Percentiles rank a stretch among this genome's conserved stretches.
Evolutionary conservation across 2,113 vertebrate genomes (phyloP).

Genomic region (Oryctolagus cuniculus): DNA sequence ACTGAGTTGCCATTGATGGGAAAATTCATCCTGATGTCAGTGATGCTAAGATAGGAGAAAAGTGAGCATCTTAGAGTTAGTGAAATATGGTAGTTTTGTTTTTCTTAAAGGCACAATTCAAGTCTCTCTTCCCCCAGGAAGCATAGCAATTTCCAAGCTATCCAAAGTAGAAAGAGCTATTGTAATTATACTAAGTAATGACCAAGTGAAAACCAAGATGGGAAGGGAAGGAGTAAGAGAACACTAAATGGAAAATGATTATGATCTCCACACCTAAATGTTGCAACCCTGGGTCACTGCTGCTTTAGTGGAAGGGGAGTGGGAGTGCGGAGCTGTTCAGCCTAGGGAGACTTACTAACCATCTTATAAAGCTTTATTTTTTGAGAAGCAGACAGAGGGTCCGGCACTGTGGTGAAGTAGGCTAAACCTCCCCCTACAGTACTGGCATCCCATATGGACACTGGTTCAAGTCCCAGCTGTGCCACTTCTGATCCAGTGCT

Average conservation of each 20-base stretch:
- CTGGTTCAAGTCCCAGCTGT: too few relatives aligned
- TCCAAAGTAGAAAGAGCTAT: background rate
- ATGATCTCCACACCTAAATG: background rate
- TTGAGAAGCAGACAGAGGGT: too few relatives aligned
- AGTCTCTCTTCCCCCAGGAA: background rate
- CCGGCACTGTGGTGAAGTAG: too few relatives aligned
- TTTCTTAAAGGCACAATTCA: background rate
- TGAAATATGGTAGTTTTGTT: background rate
- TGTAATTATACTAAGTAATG: background rate
- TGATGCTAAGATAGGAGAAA: background rate
- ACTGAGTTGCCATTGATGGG: background rate
- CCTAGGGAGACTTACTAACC: background rate
- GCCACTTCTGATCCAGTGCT: too few relatives aligned
- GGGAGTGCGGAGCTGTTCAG: background rate
- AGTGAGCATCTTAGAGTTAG: background rate
- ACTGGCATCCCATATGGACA: too few relatives aligned
- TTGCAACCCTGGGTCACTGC: background rate
- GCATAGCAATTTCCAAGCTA: background rate
- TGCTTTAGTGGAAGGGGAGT: background rate
- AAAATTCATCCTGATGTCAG: background rate
- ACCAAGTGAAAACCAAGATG: background rate
- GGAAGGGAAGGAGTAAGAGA: background rate
- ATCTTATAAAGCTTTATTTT: background rate
- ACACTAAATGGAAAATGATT: background rate
- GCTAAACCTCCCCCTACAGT: too few relatives aligned